phyloP scores from a whole-genome alignment of 2,888 invertebrate species.

The Choristoneura rosaceana region DNA sequence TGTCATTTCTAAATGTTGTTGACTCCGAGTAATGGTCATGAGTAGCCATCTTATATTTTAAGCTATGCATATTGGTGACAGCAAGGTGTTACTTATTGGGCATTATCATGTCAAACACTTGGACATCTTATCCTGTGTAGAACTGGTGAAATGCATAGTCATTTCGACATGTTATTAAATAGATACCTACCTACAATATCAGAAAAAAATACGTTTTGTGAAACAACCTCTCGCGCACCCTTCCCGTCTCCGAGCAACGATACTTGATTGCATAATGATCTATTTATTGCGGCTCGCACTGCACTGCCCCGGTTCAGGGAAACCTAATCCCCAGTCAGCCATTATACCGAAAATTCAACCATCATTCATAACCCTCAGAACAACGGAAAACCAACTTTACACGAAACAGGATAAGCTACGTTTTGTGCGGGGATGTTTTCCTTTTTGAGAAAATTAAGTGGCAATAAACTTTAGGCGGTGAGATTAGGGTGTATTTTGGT shows the following conservation, averaged over 20 bases:
- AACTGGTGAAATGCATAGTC: not conserved
- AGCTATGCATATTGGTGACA: no score
- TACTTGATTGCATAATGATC: conserved; percentile 79
- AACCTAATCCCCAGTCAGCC: conserved; percentile 81
- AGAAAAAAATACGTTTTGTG: not conserved
- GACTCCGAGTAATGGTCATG: no score
- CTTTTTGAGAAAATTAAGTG: conserved; percentile 65
- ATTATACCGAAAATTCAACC: conserved; percentile 79
- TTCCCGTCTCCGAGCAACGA: conserved; percentile 43
- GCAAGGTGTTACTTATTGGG: no score
- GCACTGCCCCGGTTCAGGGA: conserved; percentile 65
- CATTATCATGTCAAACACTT: no score
- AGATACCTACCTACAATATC: not conserved
- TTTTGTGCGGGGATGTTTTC: conserved; percentile 57
- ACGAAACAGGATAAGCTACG: conserved; percentile 60
- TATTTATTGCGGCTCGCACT: conserved; percentile 77
- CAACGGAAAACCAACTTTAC: conserved; percentile 61
- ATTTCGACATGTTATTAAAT: not conserved
- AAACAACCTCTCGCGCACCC: not conserved
- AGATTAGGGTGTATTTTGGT: conserved; percentile 76
- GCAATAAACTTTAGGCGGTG: conserved; percentile 69
- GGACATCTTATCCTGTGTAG: no score
- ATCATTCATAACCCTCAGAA: conserved; percentile 63
- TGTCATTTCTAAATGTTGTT: no score
- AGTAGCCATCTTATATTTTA: no score